Conservation (phyloP, 2,113 vertebrate species). For the Martes martes region DNA sequence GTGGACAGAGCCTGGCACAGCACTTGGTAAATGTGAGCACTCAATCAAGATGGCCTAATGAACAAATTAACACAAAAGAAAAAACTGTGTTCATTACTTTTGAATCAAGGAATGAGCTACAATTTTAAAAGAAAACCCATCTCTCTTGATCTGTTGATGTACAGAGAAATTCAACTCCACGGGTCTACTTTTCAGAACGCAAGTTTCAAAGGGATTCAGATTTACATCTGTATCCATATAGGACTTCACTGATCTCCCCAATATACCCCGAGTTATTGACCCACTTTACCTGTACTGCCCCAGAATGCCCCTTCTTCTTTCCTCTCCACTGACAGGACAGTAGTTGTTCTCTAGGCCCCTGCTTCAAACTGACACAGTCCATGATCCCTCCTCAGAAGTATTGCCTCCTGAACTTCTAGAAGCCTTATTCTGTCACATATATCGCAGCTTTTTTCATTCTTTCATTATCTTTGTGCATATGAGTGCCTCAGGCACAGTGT, state of each 20-base stretch:
- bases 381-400: neutral
- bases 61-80: neutral
- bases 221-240: neutral
- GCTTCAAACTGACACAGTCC: neutral
- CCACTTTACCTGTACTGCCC: neutral
- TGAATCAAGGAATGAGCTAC: neutral
- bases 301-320: neutral
- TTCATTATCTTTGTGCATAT: neutral
- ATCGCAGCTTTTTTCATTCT: neutral
- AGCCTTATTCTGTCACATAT: neutral
- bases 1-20: neutral
- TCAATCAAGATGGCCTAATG: neutral
- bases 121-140: neutral
- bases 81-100: neutral
- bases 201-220: neutral
- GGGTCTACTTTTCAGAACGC: neutral
- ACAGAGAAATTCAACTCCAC: neutral
- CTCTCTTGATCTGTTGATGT: neutral
- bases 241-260: neutral
- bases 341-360: neutral
- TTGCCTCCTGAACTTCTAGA: neutral
- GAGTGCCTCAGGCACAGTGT: neutral
- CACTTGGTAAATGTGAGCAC: neutral
- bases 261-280: neutral
- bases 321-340: no score